phyloP scores from a whole-genome alignment of 1,140 invertebrate genomes.

The Bacillus rossius region DNA sequence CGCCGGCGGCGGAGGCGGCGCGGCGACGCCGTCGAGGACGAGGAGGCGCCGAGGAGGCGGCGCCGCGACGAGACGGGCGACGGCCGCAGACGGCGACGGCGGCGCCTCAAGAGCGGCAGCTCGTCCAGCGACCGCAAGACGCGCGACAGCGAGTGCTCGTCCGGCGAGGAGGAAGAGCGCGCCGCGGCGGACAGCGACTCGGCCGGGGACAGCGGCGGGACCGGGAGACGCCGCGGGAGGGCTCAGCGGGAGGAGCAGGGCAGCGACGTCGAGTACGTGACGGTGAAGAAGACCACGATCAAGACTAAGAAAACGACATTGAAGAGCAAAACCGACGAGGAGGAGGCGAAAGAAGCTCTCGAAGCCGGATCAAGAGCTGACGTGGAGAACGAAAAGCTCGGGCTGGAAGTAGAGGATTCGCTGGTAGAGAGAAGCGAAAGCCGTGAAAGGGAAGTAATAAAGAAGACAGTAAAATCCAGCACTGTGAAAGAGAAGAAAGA shows the following conservation, averaged over 20 bases:
- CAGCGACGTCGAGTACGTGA: background rate
- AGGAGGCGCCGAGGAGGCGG: background rate
- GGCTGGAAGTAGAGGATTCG: no score
- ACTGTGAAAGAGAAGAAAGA: background rate
- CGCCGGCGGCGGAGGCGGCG: background rate
- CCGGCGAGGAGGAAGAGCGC: background rate
- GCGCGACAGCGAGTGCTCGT: no score
- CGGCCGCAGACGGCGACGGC: background rate
- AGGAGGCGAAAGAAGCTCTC: background rate
- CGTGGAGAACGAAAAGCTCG: background rate
- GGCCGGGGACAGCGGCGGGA: background rate
- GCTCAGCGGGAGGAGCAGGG: background rate
- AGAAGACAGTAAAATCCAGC: background rate
- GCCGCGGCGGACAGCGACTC: background rate
- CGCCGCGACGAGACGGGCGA: background rate
- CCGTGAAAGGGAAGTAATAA: background rate
- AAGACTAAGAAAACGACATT: background rate
- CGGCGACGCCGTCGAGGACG: background rate
- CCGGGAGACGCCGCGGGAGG: background rate
- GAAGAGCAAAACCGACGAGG: background rate
- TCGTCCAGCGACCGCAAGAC: no score
- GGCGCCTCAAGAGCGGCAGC: background rate
- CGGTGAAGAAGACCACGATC: background rate
- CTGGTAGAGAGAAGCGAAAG: no score
- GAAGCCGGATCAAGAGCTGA: background rate